Percentiles rank a stretch among this genome's conserved stretches.
Evolutionary conservation across 2,797 vertebrate species (phyloP).

Genomic region (Columba guinea): DNA sequence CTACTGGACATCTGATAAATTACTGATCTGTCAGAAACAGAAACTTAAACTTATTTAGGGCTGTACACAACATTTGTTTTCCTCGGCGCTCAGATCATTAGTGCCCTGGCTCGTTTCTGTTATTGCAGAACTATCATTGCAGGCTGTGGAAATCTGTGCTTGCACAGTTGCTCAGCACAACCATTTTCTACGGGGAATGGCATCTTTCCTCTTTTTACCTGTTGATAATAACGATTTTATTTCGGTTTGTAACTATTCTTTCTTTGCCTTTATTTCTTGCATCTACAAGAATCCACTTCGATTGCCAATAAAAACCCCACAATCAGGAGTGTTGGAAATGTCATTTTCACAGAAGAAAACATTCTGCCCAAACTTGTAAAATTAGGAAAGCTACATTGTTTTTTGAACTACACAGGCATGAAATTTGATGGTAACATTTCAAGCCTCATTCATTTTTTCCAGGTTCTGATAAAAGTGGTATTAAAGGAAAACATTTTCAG

Average conservation of each 20-base stretch:
- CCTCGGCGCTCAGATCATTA: neutral
- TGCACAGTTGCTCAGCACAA: neutral
- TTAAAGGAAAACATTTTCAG: neutral
- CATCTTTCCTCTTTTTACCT: neutral
- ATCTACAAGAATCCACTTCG: neutral
- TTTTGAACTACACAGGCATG: neutral
- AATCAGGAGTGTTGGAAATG: fast-evolving
- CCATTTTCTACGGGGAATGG: neutral
- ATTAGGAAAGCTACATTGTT: neutral
- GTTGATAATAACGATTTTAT: neutral
- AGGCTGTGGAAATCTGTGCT: neutral
- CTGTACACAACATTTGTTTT: neutral
- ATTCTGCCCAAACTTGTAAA: neutral
- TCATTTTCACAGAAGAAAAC: neutral
- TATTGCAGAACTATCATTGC: neutral
- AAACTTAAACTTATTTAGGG: neutral
- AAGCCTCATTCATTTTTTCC: neutral
- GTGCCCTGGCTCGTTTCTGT: neutral
- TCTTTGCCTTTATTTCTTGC: neutral
- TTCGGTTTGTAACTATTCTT: neutral
- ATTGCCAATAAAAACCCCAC: neutral
- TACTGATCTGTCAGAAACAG: neutral
- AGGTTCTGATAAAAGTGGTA: neutral
- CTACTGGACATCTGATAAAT: neutral
- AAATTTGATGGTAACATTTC: slow-evolving; percentile 13